These are phyloP conservation scores for Zophobas morio DNA, from an alignment of 1,140 invertebrate species.

Conservation along the genomic window DNA sequence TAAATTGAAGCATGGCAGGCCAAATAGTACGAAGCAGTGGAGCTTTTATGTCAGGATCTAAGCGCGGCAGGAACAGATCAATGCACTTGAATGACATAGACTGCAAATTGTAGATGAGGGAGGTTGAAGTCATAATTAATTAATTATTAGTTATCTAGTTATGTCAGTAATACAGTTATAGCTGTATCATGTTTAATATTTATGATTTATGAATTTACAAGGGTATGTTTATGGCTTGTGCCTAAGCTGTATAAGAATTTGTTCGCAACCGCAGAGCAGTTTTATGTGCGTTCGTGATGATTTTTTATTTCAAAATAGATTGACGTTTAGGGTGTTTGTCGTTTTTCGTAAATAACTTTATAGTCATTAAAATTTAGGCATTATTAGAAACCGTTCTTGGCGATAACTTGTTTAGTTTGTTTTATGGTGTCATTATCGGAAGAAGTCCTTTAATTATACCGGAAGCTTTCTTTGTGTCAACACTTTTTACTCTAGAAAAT, in stretches of 20 bases:
- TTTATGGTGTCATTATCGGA: too few species aligned
- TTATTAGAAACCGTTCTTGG: not conserved
- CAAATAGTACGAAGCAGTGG: not conserved
- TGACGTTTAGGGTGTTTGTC: constrained; percentile 15
- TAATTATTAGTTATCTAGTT: constrained; percentile 25
- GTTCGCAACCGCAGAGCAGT: constrained; percentile 1
- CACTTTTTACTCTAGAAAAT: too few species aligned
- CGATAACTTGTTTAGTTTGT: not conserved
- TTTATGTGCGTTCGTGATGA: constrained; percentile 21
- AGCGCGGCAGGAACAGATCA: constrained; percentile 26
- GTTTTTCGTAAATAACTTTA: constrained; percentile 23
- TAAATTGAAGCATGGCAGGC: constrained; percentile 10
- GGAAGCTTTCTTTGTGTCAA: too few species aligned
- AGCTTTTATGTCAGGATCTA: constrained; percentile 37
- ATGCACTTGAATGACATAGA: constrained; percentile 35
- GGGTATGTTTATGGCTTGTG: constrained; percentile 5
- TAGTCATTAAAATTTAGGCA: not conserved
- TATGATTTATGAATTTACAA: constrained; percentile 38
- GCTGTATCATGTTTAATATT: constrained; percentile 25
- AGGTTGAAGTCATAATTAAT: constrained; percentile 32
- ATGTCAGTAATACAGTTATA: constrained; percentile 32
- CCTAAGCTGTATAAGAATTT: constrained; percentile 6
- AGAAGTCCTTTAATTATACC: too few species aligned
- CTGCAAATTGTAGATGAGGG: constrained; percentile 21
- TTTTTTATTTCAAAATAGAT: constrained; percentile 5